Base-by-base conservation (phyloP, 1,140 invertebrate genomes). In the Pogonomyrmex californicus region DNA sequence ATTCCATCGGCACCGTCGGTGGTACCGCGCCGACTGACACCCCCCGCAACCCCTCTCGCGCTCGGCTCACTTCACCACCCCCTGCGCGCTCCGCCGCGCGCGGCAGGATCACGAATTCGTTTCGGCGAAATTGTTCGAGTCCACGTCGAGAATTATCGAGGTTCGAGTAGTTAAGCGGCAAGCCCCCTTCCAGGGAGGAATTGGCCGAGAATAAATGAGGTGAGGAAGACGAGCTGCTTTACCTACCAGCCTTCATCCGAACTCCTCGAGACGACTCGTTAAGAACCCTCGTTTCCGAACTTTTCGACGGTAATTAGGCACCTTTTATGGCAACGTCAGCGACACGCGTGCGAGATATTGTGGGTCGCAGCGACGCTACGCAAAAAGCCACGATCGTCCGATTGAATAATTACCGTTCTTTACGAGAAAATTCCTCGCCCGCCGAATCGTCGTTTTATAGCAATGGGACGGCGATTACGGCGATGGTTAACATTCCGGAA, bases 1-100 rank as follows among this genome's bases (percentile, higher is more conserved):
- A 90, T 91, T 88, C 90, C 86, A 91, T 91, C 90, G 89, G 87
- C 89, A 90, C 85, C 88, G 75, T n/a, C 70, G 89, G 81, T 86
- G 88, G 89, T 90, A 90, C 82, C 85, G 62, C 85, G 85, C 88
- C 88, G 66, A 90, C 88, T 76, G 51, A 86, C 88, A 75, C 41
- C 62, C 23, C 62, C n/a, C 38, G 44, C 58, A 49, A 51, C 38
- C 47, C 47, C 44, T 23, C 51, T 36, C 65, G 12, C 41, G 6
- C 36, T 49, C 47, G n/a, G 23, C 62, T 38, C 47, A 12, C 38
- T 36, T 51, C 5, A 12, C 65, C 38, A 10, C 51, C 73, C 38
- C 36, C 54, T 23, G 33, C 65, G 66, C 49, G 47, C 66, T 60
- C 30, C 36, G 47, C 23, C 62, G 76, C 54, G 63, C 47, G 66